Conservation (phyloP, 2,113 vertebrate genomes). For the Eptatretus burgeri region DNA sequence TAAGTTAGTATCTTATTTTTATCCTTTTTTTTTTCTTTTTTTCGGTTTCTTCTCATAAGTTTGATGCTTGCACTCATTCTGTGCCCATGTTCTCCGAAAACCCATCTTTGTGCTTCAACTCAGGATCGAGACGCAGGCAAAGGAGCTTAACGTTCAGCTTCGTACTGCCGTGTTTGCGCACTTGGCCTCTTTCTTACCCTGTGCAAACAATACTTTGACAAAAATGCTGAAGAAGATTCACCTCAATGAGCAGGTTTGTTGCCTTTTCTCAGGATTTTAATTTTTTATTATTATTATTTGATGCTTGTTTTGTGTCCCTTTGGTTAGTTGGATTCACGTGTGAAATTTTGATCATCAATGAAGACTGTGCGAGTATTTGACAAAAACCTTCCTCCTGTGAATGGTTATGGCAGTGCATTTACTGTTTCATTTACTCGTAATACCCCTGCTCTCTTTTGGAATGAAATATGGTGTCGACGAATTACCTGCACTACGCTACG, state of each 20-base stretch:
- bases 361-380: too few relatives aligned
- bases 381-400: too few relatives aligned
- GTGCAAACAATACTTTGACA: conserved; percentile 47
- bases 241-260: conserved; percentile 37
- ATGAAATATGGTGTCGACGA: too few relatives aligned
- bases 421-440: too few relatives aligned
- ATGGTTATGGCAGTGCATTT: too few relatives aligned
- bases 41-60: neutral
- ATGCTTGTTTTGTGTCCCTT: too few relatives aligned
- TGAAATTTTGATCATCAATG: too few relatives aligned
- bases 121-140: conserved; percentile 50
- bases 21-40: neutral
- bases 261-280: too few relatives aligned
- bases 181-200: conserved; percentile 54
- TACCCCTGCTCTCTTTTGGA: too few relatives aligned
- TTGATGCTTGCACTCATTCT: neutral
- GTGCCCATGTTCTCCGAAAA: neutral
- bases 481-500: too few relatives aligned
- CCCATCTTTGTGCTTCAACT: conserved; percentile 8
- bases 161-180: conserved; percentile 54
- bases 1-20: neutral
- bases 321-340: too few relatives aligned
- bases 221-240: conserved; percentile 46
- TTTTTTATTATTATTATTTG: too few relatives aligned
- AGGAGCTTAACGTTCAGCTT: conserved; percentile 29